These are phyloP conservation scores for Tanytarsus gracilentus DNA, from an alignment of 2,888 invertebrate genomes.

Conservation along the genomic window DNA sequence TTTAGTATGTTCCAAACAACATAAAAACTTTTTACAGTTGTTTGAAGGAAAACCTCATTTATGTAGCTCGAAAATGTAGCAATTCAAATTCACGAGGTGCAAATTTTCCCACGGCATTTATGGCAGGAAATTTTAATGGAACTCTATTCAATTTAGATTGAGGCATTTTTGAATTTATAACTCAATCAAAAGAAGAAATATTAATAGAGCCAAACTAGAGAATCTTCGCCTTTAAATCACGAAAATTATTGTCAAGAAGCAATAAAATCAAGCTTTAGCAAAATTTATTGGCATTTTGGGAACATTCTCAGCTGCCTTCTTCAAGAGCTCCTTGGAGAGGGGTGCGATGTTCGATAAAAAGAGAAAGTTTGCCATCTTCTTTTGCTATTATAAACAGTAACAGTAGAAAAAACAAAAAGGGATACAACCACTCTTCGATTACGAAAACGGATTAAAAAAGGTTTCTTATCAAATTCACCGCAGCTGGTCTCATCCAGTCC, in stretches of 20 bases:
- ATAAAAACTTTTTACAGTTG: too few species aligned
- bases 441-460: constrained; percentile 28
- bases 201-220: background rate
- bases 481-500: constrained; percentile 23
- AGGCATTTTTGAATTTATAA: background rate
- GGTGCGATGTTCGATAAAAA: background rate
- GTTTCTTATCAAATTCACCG: constrained; percentile 26
- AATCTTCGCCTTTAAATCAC: constrained; percentile 19
- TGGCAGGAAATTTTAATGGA: too few species aligned
- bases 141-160: too few species aligned
- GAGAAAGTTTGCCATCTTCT: constrained; percentile 17
- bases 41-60: too few species aligned
- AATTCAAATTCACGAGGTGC: background rate
- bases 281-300: constrained; percentile 22
- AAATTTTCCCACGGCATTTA: background rate
- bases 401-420: constrained; percentile 15
- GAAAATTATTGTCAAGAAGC: constrained; percentile 8
- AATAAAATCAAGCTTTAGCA: background rate
- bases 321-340: background rate
- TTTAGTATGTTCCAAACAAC: too few species aligned
- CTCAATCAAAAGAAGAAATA: background rate
- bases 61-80: background rate
- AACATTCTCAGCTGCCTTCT: background rate
- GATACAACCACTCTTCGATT: constrained; percentile 27
- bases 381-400: background rate